Conservation (phyloP, 2,888 invertebrate genomes). For the Microctonus aethiopoides region DNA sequence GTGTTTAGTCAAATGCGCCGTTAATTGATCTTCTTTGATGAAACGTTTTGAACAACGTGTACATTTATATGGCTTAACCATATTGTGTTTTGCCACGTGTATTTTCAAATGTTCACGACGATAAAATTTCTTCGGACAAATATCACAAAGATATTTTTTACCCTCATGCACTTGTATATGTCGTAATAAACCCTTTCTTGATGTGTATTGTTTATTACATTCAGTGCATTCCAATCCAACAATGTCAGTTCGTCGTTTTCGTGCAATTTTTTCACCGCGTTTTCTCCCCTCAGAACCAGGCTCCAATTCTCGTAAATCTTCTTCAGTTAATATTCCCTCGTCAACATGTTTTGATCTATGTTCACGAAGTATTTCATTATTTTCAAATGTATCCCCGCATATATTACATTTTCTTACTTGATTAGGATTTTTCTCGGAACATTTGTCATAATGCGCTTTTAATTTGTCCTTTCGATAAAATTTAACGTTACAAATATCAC, state of each 20-base stretch:
- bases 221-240: constrained; percentile 64
- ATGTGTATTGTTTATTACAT: constrained; percentile 64
- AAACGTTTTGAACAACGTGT: constrained; percentile 63
- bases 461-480: constrained; percentile 65
- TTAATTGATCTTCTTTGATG: constrained; percentile 63
- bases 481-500: constrained; percentile 64
- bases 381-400: constrained; percentile 63
- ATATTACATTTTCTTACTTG: constrained; percentile 65
- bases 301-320: constrained; percentile 61
- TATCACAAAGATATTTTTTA: constrained; percentile 64
- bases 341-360: constrained; percentile 63
- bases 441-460: constrained; percentile 65
- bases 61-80: constrained; percentile 65
- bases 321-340: constrained; percentile 63
- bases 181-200: constrained; percentile 61
- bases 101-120: constrained; percentile 63
- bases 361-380: constrained; percentile 60
- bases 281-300: constrained; percentile 57
- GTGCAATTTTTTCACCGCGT: constrained; percentile 53
- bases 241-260: constrained; percentile 63
- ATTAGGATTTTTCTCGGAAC: constrained; percentile 64
- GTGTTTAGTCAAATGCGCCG: constrained; percentile 61
- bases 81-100: constrained; percentile 65
- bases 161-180: constrained; percentile 65
- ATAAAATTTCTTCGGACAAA: constrained; percentile 65